Base-by-base conservation (phyloP, 2,113 vertebrate species). In the Antigone vipio region DNA sequence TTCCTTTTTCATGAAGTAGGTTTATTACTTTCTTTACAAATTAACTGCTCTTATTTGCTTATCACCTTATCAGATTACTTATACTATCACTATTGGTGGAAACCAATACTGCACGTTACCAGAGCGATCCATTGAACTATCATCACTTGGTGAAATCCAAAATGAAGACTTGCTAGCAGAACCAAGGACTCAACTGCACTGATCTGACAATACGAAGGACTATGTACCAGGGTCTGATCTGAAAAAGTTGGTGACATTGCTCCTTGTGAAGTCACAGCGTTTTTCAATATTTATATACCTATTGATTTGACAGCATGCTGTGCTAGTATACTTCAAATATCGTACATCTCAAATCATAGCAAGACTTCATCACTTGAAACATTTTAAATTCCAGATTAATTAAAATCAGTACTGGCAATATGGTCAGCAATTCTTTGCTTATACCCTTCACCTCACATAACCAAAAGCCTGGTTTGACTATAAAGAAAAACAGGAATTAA, bases 111-210 rank as follows among this genome's bases (percentile, higher is more conserved):
- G 93, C 67, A 94, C 84, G 93, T 97, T 97, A 97, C 98, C 96
- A 97, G 60, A 89, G 95, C 98, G 98, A 99, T 97, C 95, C 93
- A 98, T 96, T 98, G 97, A 95, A 96, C 93, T 97, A 98, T 98
- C 98, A 98, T 98, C 95, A 96, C 93, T 80, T 95, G 68, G 97
- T 98, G 98, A 98, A 97, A 98, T 71, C 64, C 95, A 85, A 90
- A 97, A 97, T 84, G 94, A 97, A 86, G 92, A 80, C 52, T 95
- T 91, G 11, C 90, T 92, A 67, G 84, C 74, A 96, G 98, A 98
- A 98, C 86, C 82, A 93, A 97, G 63, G 96, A 97, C 97, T 98
- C 97, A 98, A 96, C 93, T 89, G 82, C 64, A 98, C 97, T 97
- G 98, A 98, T 98, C 95, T 93, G 94, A 95, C 68, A 85, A 97